Evolutionary conservation across 2,113 vertebrate genomes (phyloP).

Genomic region (Sminthopsis crassicaudata): DNA sequence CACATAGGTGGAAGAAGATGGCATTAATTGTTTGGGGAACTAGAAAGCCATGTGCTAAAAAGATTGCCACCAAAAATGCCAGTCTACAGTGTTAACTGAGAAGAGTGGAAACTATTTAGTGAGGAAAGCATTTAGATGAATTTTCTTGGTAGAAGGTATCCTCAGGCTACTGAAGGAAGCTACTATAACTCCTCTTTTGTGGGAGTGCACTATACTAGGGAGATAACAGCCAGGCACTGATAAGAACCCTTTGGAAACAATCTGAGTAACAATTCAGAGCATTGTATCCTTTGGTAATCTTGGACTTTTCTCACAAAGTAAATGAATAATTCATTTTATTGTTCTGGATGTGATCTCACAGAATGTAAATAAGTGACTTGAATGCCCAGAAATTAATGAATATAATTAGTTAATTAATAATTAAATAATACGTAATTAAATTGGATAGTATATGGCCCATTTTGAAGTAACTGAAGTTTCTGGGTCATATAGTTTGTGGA

Average conservation of each 20-base stretch:
- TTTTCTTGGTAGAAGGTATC: not conserved
- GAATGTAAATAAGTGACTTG: constrained; percentile 8
- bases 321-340: constrained; percentile 31
- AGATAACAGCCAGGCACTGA: not conserved
- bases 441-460: too few relatives aligned
- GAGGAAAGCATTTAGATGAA: not conserved
- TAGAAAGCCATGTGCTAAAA: not conserved
- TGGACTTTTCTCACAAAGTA: not conserved
- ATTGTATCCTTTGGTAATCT: not conserved
- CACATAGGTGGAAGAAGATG: not conserved
- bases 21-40: not conserved
- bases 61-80: not conserved
- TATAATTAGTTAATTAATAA: too few relatives aligned
- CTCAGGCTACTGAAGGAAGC: not conserved
- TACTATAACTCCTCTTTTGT: not conserved
- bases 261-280: constrained; percentile 33
- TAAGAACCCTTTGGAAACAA: not conserved
- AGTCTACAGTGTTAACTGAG: not conserved
- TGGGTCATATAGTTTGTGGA: not conserved
- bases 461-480: not conserved
- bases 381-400: constrained; percentile 17
- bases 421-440: too few relatives aligned
- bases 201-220: not conserved
- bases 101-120: not conserved
- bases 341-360: not conserved